phyloP scores from a whole-genome alignment of 1,140 invertebrate genomes.

The Pemphigus obesinymphae region DNA sequence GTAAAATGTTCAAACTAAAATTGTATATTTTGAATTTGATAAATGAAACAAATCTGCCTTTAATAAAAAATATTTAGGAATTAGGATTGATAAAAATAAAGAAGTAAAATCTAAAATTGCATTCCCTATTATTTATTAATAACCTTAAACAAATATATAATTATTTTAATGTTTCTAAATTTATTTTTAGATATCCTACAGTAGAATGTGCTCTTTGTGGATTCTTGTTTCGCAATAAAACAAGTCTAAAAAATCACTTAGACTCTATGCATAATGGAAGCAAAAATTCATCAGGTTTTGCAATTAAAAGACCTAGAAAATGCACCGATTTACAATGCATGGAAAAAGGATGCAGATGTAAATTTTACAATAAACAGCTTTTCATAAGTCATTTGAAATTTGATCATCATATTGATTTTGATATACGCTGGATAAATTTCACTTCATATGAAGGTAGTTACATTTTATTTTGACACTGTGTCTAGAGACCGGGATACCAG shows the following conservation, averaged over 20 bases:
- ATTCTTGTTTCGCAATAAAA: conserved; percentile 36
- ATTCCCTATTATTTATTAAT: too few species aligned
- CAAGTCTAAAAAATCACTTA: conserved; percentile 23
- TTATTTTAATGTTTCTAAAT: not conserved
- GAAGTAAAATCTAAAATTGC: too few species aligned
- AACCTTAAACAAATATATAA: not conserved
- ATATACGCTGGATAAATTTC: conserved; percentile 14
- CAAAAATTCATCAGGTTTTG: not conserved
- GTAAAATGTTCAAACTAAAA: too few species aligned
- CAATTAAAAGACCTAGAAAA: conserved; percentile 3
- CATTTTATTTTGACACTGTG: not conserved
- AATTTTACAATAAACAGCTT: conserved; percentile 38
- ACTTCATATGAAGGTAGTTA: conserved; percentile 12
- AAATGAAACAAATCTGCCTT: too few species aligned
- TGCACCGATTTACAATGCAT: conserved; percentile 7
- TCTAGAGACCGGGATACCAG: too few species aligned
- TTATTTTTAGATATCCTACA: conserved; percentile 6
- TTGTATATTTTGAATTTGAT: too few species aligned
- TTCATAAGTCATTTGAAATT: conserved; percentile 38
- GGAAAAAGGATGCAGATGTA: conserved; percentile 17
- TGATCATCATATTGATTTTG: conserved; percentile 33
- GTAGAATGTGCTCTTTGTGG: conserved; percentile 37
- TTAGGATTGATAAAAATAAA: too few species aligned
- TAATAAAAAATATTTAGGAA: too few species aligned
- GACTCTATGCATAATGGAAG: conserved; percentile 24